Conservation (phyloP, 2,888 invertebrate species). For the Trissolcus japonicus region DNA sequence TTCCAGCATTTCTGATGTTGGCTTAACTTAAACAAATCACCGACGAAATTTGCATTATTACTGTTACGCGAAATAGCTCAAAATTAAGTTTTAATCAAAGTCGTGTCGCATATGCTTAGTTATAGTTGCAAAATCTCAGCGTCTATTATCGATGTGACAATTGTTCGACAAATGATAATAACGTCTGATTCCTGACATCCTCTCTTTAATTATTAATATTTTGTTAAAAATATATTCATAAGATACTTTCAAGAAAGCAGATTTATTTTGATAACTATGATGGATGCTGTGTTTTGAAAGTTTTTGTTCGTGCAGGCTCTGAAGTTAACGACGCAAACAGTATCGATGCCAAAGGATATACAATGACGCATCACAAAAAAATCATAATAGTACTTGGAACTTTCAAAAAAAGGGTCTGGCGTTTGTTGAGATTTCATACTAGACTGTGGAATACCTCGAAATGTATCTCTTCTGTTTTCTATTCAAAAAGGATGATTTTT, state of each 20-base stretch:
- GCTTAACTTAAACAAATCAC: conserved; percentile 16
- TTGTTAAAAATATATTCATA: neutral
- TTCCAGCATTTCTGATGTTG: conserved; percentile 15
- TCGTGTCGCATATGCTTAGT: conserved; percentile 1
- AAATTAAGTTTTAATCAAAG: conserved; percentile 3
- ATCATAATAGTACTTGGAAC: conserved; percentile 10
- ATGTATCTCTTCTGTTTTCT: too few relatives aligned
- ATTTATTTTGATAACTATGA: conserved; percentile 7
- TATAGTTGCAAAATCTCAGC: neutral
- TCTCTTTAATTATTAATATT: neutral
- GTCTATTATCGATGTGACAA: neutral
- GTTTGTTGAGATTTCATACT: too few relatives aligned
- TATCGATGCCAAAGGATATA: conserved; percentile 11
- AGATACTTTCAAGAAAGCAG: too few relatives aligned
- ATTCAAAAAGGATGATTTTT: too few relatives aligned
- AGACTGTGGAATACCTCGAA: too few relatives aligned
- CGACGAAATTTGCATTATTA: conserved; percentile 8
- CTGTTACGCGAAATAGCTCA: conserved; percentile 1
- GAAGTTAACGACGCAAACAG: conserved; percentile 11
- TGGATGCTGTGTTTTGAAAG: conserved; percentile 10
- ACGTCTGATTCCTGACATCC: neutral
- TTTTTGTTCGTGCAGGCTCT: neutral
- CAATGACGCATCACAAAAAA: conserved; percentile 1
- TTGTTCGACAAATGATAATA: neutral
- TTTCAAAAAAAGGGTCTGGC: conserved; percentile 1